A percentile compares a stretch with the other conserved stretches of the same genome.
phyloP scores from a whole-genome alignment of 2,888 invertebrate genomes.

The Morpho helenor region DNA sequence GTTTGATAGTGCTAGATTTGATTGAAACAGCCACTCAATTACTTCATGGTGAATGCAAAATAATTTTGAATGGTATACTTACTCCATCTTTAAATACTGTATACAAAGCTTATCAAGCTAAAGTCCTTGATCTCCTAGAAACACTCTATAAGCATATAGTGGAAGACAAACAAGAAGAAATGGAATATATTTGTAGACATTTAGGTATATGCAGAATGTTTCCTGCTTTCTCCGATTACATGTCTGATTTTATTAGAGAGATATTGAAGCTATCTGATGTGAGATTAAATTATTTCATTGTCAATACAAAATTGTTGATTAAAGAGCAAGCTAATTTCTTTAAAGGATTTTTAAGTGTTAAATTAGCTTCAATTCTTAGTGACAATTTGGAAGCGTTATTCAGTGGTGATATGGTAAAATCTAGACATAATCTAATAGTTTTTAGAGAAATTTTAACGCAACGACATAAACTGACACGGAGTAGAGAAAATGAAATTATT shows the following conservation, averaged over 20 bases:
- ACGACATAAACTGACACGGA: slow-evolving; percentile 32
- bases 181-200: slow-evolving; percentile 34
- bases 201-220: slow-evolving; percentile 37
- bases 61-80: slow-evolving; percentile 4
- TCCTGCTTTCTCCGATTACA: slow-evolving; percentile 40
- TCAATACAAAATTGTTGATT: slow-evolving; percentile 20
- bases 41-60: slow-evolving; percentile 24
- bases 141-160: slow-evolving; percentile 21
- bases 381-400: slow-evolving; percentile 16
- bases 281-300: slow-evolving; percentile 29
- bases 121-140: slow-evolving; percentile 1
- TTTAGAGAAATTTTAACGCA: slow-evolving; percentile 30
- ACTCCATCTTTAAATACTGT: neutral
- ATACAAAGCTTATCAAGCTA: neutral
- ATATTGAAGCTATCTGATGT: slow-evolving; percentile 34
- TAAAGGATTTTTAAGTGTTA: slow-evolving; percentile 29
- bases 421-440: slow-evolving; percentile 29
- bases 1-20: slow-evolving; percentile 35
- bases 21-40: slow-evolving; percentile 31
- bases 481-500: slow-evolving; percentile 19
- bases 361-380: slow-evolving; percentile 27
- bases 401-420: slow-evolving; percentile 13
- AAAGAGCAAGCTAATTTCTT: slow-evolving; percentile 28
- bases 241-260: slow-evolving; percentile 35
- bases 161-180: slow-evolving; percentile 32